These are phyloP conservation scores for Eptesicus fuscus DNA, from an alignment of 2,113 vertebrate species.

Conservation along the genomic window DNA sequence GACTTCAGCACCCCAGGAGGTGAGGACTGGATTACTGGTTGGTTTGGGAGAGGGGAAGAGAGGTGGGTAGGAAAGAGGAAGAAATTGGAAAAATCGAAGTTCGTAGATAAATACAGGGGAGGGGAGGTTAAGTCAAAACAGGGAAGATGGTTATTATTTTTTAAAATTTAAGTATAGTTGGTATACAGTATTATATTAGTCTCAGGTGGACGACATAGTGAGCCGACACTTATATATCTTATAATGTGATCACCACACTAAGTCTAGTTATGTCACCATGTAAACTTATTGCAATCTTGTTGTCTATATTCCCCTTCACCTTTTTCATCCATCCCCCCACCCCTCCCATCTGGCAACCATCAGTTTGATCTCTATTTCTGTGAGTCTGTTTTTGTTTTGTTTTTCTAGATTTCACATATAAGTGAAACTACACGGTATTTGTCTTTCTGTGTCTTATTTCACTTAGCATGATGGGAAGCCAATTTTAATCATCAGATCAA, in stretches of 20 bases:
- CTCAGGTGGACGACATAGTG: neutral
- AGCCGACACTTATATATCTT: no score
- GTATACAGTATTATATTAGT: neutral
- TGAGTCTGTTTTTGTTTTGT: neutral
- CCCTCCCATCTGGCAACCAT: neutral
- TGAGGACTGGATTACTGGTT: neutral
- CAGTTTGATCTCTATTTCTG: neutral
- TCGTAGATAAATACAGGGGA: neutral
- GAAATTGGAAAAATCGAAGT: neutral
- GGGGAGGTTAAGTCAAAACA: neutral
- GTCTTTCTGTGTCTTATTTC: neutral
- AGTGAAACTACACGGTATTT: neutral
- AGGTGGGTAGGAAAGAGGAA: neutral
- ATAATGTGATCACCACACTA: neutral
- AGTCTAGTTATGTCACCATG: neutral
- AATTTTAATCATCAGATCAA: neutral
- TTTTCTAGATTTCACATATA: neutral
- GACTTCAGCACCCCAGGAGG: neutral
- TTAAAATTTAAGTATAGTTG: neutral
- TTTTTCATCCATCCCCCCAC: neutral
- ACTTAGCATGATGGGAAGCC: neutral
- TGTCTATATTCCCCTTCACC: neutral
- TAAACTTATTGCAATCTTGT: no score
- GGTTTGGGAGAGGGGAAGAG: neutral
- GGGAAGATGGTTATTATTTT: neutral